Conservation (phyloP, 2,113 vertebrate genomes). For the Megaceryle maxima region DNA sequence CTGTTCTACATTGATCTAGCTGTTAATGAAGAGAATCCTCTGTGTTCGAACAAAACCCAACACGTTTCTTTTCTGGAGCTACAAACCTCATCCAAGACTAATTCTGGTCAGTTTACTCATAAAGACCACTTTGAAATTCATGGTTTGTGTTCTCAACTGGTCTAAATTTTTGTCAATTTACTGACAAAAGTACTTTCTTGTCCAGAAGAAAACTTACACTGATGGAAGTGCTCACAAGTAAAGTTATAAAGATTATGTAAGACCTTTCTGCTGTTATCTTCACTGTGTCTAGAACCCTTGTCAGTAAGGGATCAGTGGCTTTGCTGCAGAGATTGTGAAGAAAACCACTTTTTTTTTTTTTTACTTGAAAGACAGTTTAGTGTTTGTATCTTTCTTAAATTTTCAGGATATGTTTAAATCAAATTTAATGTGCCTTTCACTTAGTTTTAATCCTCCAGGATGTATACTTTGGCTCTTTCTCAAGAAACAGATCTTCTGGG, state of each 20-base stretch:
- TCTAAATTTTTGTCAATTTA: not conserved
- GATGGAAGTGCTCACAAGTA: not conserved
- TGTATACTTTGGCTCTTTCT: slow-evolving; percentile 55
- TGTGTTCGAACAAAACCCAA: not conserved
- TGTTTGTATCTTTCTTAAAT: slow-evolving; percentile 17
- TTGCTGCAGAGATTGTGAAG: not conserved
- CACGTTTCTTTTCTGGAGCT: not conserved
- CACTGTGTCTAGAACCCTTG: not conserved
- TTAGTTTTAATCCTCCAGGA: slow-evolving; percentile 54
- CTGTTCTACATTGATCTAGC: not conserved
- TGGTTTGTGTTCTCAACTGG: not conserved
- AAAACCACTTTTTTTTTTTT: not conserved
- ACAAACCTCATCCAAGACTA: not conserved
- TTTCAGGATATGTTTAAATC: slow-evolving; percentile 26
- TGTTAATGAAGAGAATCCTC: not conserved
- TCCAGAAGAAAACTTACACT: not conserved
- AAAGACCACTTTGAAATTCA: slow-evolving; percentile 8
- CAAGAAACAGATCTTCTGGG: not conserved
- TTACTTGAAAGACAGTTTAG: not conserved
- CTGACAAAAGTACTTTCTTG: slow-evolving; percentile 7
- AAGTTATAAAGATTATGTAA: not conserved
- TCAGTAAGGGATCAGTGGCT: not conserved
- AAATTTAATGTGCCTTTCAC: slow-evolving; percentile 15
- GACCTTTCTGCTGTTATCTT: not conserved
- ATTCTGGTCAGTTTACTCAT: not conserved